Conservation (phyloP, 2,888 invertebrate species). For the Nebria salina region DNA sequence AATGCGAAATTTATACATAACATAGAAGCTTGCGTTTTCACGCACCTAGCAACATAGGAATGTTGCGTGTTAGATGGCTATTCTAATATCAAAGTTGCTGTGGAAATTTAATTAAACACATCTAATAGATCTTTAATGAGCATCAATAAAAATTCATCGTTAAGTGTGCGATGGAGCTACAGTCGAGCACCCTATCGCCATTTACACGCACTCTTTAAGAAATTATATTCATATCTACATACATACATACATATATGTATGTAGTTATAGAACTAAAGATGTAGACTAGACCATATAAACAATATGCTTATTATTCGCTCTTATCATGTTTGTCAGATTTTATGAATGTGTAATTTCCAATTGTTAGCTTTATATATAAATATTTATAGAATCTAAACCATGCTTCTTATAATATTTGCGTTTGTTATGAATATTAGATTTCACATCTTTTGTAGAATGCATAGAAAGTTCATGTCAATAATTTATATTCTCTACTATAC, state of each 20-base stretch:
- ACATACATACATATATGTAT: neutral
- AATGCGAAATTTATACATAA: neutral
- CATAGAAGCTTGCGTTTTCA: conserved; percentile 10
- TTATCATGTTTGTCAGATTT: neutral
- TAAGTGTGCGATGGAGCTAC: conserved; percentile 24
- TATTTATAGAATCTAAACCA: neutral
- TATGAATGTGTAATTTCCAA: neutral
- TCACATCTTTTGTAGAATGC: neutral
- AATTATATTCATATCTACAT: neutral
- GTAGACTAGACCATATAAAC: neutral
- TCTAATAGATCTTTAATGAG: conserved; percentile 40
- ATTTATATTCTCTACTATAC: too few species aligned
- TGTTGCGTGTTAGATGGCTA: conserved; percentile 33
- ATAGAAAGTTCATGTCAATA: neutral
- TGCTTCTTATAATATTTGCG: neutral
- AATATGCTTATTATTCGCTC: neutral
- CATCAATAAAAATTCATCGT: conserved; percentile 19
- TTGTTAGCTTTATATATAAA: neutral
- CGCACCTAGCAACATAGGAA: conserved; percentile 24
- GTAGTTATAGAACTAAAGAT: neutral
- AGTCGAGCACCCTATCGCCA: neutral
- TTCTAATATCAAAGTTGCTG: conserved; percentile 36
- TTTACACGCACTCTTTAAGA: conserved; percentile 6
- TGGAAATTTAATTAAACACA: conserved; percentile 45
- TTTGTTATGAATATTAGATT: neutral